Conservation (phyloP, 2,888 invertebrate genomes). For the Tribolium freemani region DNA sequence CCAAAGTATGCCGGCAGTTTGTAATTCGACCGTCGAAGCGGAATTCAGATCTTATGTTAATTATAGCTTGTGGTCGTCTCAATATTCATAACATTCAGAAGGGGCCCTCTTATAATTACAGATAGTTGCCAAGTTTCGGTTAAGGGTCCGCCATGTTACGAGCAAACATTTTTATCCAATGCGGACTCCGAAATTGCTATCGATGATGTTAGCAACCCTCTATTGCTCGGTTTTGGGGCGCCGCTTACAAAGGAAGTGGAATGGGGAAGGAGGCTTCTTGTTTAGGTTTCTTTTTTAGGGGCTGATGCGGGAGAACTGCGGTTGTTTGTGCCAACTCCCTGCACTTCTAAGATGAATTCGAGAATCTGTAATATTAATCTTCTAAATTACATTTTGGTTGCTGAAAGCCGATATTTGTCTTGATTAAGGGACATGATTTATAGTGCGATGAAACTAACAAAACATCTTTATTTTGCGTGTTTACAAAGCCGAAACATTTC, state of each 20-base stretch:
- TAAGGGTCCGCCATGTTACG: slow-evolving; percentile 37
- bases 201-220: slow-evolving; percentile 50
- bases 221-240: slow-evolving; percentile 33
- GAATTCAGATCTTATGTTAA: slow-evolving; percentile 65
- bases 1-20: slow-evolving; percentile 28
- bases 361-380: slow-evolving; percentile 60
- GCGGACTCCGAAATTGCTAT: slow-evolving; percentile 51
- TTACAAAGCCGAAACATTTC: background rate
- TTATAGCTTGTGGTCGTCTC: slow-evolving; percentile 65
- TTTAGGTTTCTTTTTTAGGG: slow-evolving; percentile 22
- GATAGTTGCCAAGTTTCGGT: slow-evolving; percentile 61
- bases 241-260: slow-evolving; percentile 35
- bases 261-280: slow-evolving; percentile 21
- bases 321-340: slow-evolving; percentile 51
- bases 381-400: slow-evolving; percentile 60
- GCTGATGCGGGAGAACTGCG: slow-evolving; percentile 29
- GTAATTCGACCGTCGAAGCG: slow-evolving; percentile 31
- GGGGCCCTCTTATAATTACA: slow-evolving; percentile 60
- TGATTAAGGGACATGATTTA: slow-evolving; percentile 62
- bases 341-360: slow-evolving; percentile 56
- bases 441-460: slow-evolving; percentile 37
- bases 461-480: background rate
- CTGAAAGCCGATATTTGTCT: slow-evolving; percentile 63
- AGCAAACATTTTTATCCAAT: slow-evolving; percentile 52
- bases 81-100: slow-evolving; percentile 64